Evolutionary conservation across 2,888 invertebrate species (phyloP).

Genomic region (Pandemis heparana): DNA sequence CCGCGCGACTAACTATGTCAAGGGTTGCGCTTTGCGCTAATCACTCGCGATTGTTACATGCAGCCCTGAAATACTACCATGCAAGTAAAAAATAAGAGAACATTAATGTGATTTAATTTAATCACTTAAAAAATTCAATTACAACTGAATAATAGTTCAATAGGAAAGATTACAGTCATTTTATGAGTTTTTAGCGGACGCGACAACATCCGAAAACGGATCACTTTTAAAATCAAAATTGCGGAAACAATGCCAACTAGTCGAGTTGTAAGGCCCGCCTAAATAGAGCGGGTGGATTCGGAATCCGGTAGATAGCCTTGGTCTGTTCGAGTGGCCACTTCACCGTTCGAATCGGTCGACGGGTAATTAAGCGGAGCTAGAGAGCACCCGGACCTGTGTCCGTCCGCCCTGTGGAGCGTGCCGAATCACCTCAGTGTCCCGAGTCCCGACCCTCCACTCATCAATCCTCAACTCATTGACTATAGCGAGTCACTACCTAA

Average conservation of each 20-base stretch:
- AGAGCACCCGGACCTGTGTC: conserved; percentile 53
- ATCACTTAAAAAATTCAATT: not conserved
- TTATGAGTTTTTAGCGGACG: not conserved
- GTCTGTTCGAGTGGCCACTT: conserved; percentile 80
- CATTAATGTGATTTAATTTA: not conserved
- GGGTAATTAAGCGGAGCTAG: conserved; percentile 72
- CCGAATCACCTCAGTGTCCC: conserved; percentile 14
- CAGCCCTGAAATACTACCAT: conserved; percentile 70
- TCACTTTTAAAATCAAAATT: conserved; percentile 53
- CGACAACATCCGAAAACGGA: not conserved
- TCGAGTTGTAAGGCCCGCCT: conserved; percentile 72
- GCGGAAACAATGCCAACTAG: conserved; percentile 67
- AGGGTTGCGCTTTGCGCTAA: conserved; percentile 80
- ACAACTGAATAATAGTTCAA: not conserved
- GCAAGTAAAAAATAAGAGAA: conserved; percentile 23
- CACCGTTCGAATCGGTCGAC: conserved; percentile 79
- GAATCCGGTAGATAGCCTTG: conserved; percentile 84
- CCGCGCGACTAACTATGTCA: conserved; percentile 79
- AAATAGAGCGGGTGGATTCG: conserved; percentile 81
- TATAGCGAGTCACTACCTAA: conserved; percentile 9
- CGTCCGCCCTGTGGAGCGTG: conserved; percentile 25
- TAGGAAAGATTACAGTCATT: not conserved
- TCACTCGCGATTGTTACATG: conserved; percentile 74
- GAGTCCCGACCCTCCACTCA: conserved; percentile 18
- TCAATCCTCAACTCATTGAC: conserved; percentile 21